Base-by-base conservation (phyloP, 1,140 invertebrate species). In the Medauroidea extradentata region DNA sequence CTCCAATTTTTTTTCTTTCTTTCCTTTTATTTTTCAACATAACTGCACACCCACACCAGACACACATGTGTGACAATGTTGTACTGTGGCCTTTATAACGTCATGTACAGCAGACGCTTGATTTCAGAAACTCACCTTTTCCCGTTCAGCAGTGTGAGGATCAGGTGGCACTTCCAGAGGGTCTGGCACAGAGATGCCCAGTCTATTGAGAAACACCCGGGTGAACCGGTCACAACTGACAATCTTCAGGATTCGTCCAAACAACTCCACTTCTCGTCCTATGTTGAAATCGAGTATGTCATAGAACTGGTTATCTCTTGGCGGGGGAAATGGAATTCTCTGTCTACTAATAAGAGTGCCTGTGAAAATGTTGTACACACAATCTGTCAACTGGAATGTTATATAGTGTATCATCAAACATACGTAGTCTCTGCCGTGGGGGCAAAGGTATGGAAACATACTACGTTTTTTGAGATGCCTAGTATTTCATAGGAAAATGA, bases 191-290 rank as follows among this genome's bases (percentile, higher is more conserved):
- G 83, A 75, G 42, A 96, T 90, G 14, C 94, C 94, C 53, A 90
- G 81, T 23, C 89, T 84, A 70, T 87, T 89, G 3, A 96, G 75
- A 73, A 94, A 96, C 43, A 82, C 83, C 62, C 89, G 75, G 0
- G 93, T 95, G 69, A 95, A 96, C 59, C 85, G 79, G 69, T 96
- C 90, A 71, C 92, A 95, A 61, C 86, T 82, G 1, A 85, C 84
- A 25, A 96, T 88, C 74, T 87, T 88, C 70, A 91, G 92, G 19
- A 84, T 79, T 75, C 86, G 84, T 0, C 88, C 88, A 71, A 84
- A 91, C 59, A 93, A 80, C 53, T 83, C 83, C 1, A 90, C 79
- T 71, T 91, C 84, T 51, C 80, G 81, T 13, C 89, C 90, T 51
- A 95, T 79, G 71, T 89, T 90, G 23, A 90, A 76, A 72, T 89